phyloP scores from a whole-genome alignment of 2,888 invertebrate species.

The Scaptomyza parva region DNA sequence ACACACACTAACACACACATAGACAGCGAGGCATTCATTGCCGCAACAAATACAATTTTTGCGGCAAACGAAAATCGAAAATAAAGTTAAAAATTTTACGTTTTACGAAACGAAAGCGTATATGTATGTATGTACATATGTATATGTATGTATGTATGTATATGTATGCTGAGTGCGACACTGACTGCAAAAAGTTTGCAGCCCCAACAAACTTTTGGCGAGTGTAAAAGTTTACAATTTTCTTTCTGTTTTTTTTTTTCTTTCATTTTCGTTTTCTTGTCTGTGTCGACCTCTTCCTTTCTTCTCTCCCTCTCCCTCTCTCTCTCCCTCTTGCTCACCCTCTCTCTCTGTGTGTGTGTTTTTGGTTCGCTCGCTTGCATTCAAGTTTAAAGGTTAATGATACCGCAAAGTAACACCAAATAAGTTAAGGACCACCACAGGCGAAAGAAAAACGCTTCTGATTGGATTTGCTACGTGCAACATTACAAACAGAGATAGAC shows the following conservation, averaged over 20 bases:
- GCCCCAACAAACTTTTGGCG: constrained; percentile 57
- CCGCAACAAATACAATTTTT: constrained; percentile 76
- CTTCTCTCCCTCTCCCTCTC: too few species aligned
- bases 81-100: constrained; percentile 77
- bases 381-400: constrained; percentile 79
- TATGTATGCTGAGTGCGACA: constrained; percentile 45
- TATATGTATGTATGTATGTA: constrained; percentile 7
- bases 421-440: constrained; percentile 65
- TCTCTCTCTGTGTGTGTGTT: too few species aligned
- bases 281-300: neutral
- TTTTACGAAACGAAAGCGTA: constrained; percentile 41
- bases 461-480: constrained; percentile 70
- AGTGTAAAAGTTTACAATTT: constrained; percentile 76
- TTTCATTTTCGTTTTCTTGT: neutral
- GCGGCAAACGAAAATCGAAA: constrained; percentile 78
- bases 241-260: too few species aligned
- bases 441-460: constrained; percentile 59
- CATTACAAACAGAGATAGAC: neutral
- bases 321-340: too few species aligned
- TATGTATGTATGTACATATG: constrained; percentile 20
- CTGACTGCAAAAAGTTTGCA: constrained; percentile 65
- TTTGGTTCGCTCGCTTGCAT: constrained; percentile 33
- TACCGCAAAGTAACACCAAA: constrained; percentile 76
- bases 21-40: constrained; percentile 33
- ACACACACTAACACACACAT: neutral